A percentile compares a stretch with the other conserved stretches of the same genome.
Conservation (phyloP, 2,113 vertebrate genomes). For the Cynopterus brachyotis region DNA sequence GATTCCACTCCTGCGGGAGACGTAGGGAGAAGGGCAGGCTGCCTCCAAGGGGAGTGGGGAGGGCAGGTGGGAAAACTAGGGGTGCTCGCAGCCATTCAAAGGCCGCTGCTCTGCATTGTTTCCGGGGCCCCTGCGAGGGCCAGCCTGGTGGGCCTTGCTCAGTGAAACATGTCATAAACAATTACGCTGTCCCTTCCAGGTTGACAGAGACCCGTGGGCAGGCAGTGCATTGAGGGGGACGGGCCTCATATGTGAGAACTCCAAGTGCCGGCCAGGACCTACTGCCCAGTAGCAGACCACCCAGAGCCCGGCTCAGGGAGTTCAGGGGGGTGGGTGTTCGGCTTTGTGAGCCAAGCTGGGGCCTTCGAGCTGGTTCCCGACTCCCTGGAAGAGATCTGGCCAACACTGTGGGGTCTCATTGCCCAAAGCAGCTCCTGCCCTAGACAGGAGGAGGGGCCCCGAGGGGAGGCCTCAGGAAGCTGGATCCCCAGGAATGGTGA, state of each 20-base stretch:
- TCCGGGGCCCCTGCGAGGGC: background rate
- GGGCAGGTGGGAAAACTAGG: background rate
- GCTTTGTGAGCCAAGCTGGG: background rate
- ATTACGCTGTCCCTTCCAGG: background rate
- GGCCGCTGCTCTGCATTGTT: background rate
- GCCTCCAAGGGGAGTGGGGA: background rate
- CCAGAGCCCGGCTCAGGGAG: background rate
- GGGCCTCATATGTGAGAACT: background rate
- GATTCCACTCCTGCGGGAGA: background rate
- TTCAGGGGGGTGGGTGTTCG: background rate
- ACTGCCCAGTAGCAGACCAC: background rate
- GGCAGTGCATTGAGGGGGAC: background rate
- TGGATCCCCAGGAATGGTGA: background rate
- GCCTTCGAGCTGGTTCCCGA: background rate
- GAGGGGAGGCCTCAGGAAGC: background rate
- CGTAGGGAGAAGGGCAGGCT: background rate
- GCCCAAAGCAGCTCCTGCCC: background rate
- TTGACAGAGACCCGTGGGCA: background rate
- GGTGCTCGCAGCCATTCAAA: background rate
- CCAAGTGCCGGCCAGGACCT: background rate
- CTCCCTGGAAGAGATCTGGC: background rate
- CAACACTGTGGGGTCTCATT: background rate
- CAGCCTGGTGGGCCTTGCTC: background rate
- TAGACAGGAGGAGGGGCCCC: background rate
- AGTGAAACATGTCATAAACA: background rate